Percentiles rank a stretch among this genome's conserved stretches.
These are phyloP conservation scores for Phalacrocorax brasilianus DNA, from an alignment of 2,113 vertebrate genomes.

Conservation along the genomic window DNA sequence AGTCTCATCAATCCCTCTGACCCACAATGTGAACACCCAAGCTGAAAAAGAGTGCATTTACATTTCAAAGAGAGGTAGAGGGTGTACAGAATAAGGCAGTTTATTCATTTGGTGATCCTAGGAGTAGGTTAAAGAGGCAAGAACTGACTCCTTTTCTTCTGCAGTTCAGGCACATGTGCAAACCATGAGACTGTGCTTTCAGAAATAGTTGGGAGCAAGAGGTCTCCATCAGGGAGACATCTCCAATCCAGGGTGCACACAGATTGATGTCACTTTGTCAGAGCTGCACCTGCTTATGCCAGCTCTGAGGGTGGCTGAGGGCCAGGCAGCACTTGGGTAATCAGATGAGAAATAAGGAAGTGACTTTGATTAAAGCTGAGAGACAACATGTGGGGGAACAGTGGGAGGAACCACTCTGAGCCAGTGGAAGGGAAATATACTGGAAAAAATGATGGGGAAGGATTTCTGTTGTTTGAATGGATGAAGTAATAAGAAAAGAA, in stretches of 20 bases:
- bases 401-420: slow-evolving; percentile 38
- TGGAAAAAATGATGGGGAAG: not conserved
- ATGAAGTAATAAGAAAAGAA: slow-evolving; percentile 34
- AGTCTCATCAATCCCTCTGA: not conserved
- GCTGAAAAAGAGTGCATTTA: not conserved
- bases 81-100: not conserved
- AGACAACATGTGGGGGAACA: slow-evolving; percentile 43
- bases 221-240: slow-evolving; percentile 1
- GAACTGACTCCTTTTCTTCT: not conserved
- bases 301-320: slow-evolving; percentile 12
- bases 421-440: slow-evolving; percentile 23
- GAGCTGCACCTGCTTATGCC: not conserved
- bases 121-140: not conserved
- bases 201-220: slow-evolving; percentile 4
- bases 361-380: slow-evolving; percentile 59
- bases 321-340: slow-evolving; percentile 44
- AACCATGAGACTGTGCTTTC: not conserved
- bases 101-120: not conserved
- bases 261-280: not conserved
- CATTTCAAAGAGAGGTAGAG: not conserved
- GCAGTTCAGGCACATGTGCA: not conserved
- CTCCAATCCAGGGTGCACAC: not conserved
- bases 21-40: not conserved
- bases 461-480: slow-evolving; percentile 18
- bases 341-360: slow-evolving; percentile 35